Evolutionary conservation across 2,888 invertebrate genomes (phyloP), one percentile per base, ranked within the genome.

Genomic region (Drosophila multiciliata): DNA sequence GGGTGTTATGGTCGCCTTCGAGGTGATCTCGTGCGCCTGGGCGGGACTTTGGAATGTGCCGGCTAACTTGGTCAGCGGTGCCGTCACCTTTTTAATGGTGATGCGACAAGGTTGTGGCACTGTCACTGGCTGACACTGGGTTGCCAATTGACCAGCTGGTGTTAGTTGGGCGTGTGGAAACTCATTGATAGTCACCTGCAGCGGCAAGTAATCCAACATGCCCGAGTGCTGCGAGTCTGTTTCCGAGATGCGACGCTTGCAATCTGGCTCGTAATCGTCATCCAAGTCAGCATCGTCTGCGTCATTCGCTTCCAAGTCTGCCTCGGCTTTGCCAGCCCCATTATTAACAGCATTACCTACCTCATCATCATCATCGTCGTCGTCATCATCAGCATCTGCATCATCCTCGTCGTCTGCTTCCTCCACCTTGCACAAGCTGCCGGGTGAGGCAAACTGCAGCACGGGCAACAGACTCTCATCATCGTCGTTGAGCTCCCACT

Each of bases 151-250:
- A 9, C 48, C 49, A 20, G 61, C 48, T 12, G 77, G 73, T 17
- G 52, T 60, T 11, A 68, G 15, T 58, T 73, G 77, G 0, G 59
- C 64, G 6, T 77, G 72, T 5, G 91, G 90, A 66, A 86, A 26
- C 35, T 88, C 87, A 49, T 90, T 91, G 48, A 88, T 91, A 38
- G 87, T 91, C 26, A 88, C 91, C 32, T 88, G 87, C 32, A 88
- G 57, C 0, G 87, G 87, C 64, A 88, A 23, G 50, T 69, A 91
- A 6, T 87, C 91, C 36, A 87, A 68, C 72, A 88, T 70, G 52
- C 90, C 87, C 23, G 91, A 91, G 60, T 90, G 75, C 58, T 90
- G 90, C 0, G 91, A 88, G 26, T 88, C 91, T 29, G 91, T 63
- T 49, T 90, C 83, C 4, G 91, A 90, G 9, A 58, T 50, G 9